Evolutionary conservation across 2,888 invertebrate genomes (phyloP).

Genomic region (Polydrusus cervinus): DNA sequence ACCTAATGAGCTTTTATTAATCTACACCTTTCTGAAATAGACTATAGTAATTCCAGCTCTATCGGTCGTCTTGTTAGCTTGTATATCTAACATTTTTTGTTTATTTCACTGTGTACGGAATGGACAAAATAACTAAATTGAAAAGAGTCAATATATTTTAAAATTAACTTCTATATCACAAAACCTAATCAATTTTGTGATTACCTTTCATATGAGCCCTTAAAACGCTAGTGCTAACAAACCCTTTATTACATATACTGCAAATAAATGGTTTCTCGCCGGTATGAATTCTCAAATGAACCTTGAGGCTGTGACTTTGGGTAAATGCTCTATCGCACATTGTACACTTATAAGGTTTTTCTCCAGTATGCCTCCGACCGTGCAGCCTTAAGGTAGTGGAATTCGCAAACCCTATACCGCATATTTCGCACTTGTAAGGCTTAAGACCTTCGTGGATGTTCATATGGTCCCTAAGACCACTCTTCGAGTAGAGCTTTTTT

Average conservation of each 20-base stretch:
- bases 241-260: slow-evolving; percentile 61
- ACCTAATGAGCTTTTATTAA: no score
- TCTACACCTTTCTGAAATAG: no score
- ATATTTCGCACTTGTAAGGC: slow-evolving; percentile 72
- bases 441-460: slow-evolving; percentile 68
- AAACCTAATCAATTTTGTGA: slow-evolving; percentile 35
- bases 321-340: slow-evolving; percentile 64
- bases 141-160: not conserved
- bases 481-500: slow-evolving; percentile 71
- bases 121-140: no score
- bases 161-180: not conserved
- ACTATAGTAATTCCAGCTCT: no score
- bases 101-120: no score
- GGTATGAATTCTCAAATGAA: slow-evolving; percentile 69
- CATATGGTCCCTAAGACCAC: slow-evolving; percentile 62
- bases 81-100: no score
- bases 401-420: slow-evolving; percentile 75
- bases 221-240: slow-evolving; percentile 62
- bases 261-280: slow-evolving; percentile 71
- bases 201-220: slow-evolving; percentile 60
- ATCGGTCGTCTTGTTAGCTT: no score
- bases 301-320: slow-evolving; percentile 57
- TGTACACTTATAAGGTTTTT: slow-evolving; percentile 74
- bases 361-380: slow-evolving; percentile 73
- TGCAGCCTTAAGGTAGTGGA: slow-evolving; percentile 71